phyloP scores from a whole-genome alignment of 2,797 vertebrate genomes.

The Poliocrania exsul region DNA sequence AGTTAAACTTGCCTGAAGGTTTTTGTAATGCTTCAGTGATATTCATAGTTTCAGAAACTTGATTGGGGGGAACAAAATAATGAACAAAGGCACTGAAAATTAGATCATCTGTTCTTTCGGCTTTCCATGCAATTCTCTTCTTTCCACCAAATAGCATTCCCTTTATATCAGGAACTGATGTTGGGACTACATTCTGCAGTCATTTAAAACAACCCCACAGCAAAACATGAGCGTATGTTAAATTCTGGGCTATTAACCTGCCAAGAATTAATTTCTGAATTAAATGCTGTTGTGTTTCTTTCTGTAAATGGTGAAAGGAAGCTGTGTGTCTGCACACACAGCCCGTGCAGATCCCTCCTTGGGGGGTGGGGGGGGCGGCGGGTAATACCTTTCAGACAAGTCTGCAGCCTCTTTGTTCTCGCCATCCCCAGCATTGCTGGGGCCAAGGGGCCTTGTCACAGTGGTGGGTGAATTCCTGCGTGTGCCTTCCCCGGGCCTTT shows the following conservation, averaged over 20 bases:
- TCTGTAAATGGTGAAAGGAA: neutral
- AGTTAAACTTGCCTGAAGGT: neutral
- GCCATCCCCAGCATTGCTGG: neutral
- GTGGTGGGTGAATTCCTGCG: conserved; percentile 27
- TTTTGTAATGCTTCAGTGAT: neutral
- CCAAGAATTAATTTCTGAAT: neutral
- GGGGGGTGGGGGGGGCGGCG: no score
- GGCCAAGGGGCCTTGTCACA: conserved; percentile 33
- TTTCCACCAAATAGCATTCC: neutral
- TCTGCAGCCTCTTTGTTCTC: conserved; percentile 61
- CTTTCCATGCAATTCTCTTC: neutral
- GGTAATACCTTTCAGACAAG: neutral
- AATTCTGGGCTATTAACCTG: neutral
- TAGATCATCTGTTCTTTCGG: neutral
- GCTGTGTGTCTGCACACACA: neutral
- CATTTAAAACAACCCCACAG: neutral
- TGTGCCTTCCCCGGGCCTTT: conserved; percentile 69
- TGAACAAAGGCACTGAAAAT: neutral
- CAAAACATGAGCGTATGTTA: neutral
- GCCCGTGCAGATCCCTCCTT: neutral
- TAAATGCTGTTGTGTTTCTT: neutral
- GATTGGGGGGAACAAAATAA: neutral
- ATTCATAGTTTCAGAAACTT: neutral
- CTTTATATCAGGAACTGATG: neutral
- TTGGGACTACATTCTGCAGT: neutral